Conservation (phyloP, 2,888 invertebrate genomes). For the Hydrotaea diabolus region DNA sequence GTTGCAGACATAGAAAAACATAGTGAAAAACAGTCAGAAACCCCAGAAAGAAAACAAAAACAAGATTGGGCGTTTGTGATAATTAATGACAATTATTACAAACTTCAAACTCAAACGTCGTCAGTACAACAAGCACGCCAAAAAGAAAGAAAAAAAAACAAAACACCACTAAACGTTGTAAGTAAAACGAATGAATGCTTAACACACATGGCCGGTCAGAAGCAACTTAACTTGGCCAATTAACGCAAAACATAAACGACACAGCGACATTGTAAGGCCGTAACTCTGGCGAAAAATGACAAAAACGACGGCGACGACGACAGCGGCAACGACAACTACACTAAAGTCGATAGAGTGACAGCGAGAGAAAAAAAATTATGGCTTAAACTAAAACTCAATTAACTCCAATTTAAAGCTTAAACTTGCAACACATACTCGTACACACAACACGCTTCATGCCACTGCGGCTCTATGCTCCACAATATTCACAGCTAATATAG, state of each 20-base stretch:
- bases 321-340: background rate
- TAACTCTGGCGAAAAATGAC: constrained; percentile 36
- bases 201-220: constrained; percentile 63
- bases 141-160: constrained; percentile 28
- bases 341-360: constrained; percentile 17
- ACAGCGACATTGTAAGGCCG: constrained; percentile 34
- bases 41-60: constrained; percentile 66
- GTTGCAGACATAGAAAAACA: background rate
- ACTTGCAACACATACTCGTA: constrained; percentile 53
- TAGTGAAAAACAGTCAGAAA: constrained; percentile 48
- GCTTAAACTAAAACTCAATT: constrained; percentile 61
- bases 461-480: background rate
- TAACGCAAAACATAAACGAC: constrained; percentile 67
- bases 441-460: constrained; percentile 1
- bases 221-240: constrained; percentile 66
- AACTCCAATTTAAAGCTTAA: constrained; percentile 63
- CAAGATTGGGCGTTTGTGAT: constrained; percentile 78
- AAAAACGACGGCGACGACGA: constrained; percentile 37
- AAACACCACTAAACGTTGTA: background rate
- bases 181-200: constrained; percentile 48
- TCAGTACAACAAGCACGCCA: constrained; percentile 6
- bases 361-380: constrained; percentile 43
- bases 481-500: constrained; percentile 11
- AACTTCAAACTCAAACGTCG: constrained; percentile 59
- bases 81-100: constrained; percentile 74